Conservation (phyloP, 2,888 invertebrate genomes). For the Apodemia zela region DNA sequence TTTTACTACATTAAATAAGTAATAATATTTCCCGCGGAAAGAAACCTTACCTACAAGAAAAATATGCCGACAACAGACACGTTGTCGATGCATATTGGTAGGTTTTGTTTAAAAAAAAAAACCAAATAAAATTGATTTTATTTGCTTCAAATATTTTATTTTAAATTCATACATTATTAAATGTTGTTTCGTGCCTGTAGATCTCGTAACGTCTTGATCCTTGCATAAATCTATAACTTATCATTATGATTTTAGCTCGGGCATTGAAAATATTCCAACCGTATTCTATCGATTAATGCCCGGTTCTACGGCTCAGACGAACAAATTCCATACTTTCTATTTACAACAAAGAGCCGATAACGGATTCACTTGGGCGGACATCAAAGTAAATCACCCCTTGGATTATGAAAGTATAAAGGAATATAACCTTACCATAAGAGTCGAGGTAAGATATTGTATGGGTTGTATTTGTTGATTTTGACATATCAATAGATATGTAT, state of each 20-base stretch:
- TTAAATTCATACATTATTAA: conserved; percentile 21
- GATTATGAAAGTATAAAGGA: conserved; percentile 97
- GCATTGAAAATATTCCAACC: conserved; percentile 97
- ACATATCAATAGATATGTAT: too few relatives aligned
- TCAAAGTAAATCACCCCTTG: conserved; percentile 96
- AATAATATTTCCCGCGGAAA: too few relatives aligned
- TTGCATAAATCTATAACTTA: conserved; percentile 38
- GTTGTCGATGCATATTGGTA: neutral
- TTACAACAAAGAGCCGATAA: conserved; percentile 96
- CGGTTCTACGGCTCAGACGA: conserved; percentile 96
- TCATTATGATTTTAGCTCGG: conserved; percentile 86
- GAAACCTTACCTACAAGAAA: neutral
- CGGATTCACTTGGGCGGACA: conserved; percentile 96
- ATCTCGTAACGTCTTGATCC: conserved; percentile 30
- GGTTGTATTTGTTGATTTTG: neutral
- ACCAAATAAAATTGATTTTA: neutral
- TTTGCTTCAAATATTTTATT: neutral
- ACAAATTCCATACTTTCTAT: conserved; percentile 97
- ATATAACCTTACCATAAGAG: conserved; percentile 96
- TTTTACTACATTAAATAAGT: too few relatives aligned
- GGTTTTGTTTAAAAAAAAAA: neutral
- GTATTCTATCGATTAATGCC: conserved; percentile 98
- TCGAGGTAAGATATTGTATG: conserved; percentile 87
- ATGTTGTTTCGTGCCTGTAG: conserved; percentile 56
- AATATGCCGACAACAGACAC: neutral